A percentile compares a stretch with the other conserved stretches of the same genome.
phyloP scores from a whole-genome alignment of 2,797 vertebrate species.

The Pseudotriccus pelzelni region DNA sequence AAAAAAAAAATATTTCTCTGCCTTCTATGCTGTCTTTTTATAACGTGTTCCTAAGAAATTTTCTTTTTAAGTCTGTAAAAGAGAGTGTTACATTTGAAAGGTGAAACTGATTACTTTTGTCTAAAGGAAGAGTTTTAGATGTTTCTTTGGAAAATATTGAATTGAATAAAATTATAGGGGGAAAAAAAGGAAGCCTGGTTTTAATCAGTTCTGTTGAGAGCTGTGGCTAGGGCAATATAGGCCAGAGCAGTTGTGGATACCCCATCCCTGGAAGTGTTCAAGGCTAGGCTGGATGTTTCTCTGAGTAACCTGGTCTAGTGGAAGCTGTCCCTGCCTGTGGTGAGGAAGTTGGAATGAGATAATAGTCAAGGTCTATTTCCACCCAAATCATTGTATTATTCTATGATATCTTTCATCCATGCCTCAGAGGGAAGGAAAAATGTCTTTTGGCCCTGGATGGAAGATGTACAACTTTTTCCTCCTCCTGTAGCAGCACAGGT shows the following conservation, averaged over 20 bases:
- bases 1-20: background rate
- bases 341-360: rapidly evolving
- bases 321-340: background rate
- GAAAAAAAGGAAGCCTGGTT: background rate
- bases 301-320: background rate
- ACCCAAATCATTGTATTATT: background rate
- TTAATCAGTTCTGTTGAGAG: background rate
- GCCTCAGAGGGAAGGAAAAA: background rate
- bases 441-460: background rate
- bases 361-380: background rate
- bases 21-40: background rate
- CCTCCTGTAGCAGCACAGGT: background rate
- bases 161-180: background rate
- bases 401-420: background rate
- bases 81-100: background rate
- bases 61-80: background rate
- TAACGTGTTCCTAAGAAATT: background rate
- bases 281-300: background rate
- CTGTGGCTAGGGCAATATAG: background rate
- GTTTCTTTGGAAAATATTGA: background rate
- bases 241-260: background rate
- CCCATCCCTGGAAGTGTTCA: background rate
- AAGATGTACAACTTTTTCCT: rapidly evolving
- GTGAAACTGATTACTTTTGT: background rate
- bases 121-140: background rate